Conservation (phyloP, 2,113 vertebrate species). For the Abramis brama region DNA sequence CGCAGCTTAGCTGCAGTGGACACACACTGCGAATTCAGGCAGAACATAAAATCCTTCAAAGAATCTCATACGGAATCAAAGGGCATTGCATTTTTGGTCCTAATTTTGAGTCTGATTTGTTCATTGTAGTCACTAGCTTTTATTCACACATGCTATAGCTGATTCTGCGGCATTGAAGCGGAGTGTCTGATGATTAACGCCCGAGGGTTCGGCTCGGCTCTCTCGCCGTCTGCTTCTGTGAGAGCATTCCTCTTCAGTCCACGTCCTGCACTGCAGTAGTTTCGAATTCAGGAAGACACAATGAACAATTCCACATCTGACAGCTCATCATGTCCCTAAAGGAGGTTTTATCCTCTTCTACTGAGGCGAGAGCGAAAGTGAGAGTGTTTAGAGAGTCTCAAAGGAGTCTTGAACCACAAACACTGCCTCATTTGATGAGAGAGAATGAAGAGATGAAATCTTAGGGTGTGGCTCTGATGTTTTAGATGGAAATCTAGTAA, state of each 20-base stretch:
- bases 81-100: neutral
- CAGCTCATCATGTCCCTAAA: neutral
- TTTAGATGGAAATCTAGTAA: neutral
- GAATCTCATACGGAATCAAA: neutral
- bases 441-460: neutral
- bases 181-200: neutral
- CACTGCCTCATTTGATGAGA: neutral
- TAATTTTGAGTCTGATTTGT: neutral
- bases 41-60: neutral
- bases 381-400: neutral
- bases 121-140: neutral
- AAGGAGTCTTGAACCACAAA: neutral
- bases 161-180: neutral
- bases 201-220: neutral
- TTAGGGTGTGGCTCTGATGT: neutral
- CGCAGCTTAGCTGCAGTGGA: constrained; percentile 51
- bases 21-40: neutral
- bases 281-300: neutral
- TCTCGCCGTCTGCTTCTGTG: neutral
- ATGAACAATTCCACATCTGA: neutral
- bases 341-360: neutral
- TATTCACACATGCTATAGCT: neutral
- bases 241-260: neutral
- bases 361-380: neutral
- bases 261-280: constrained; percentile 28